These are phyloP conservation scores for Brachionus koreanus DNA, from an alignment of 1,140 invertebrate genomes.

Conservation along the genomic window DNA sequence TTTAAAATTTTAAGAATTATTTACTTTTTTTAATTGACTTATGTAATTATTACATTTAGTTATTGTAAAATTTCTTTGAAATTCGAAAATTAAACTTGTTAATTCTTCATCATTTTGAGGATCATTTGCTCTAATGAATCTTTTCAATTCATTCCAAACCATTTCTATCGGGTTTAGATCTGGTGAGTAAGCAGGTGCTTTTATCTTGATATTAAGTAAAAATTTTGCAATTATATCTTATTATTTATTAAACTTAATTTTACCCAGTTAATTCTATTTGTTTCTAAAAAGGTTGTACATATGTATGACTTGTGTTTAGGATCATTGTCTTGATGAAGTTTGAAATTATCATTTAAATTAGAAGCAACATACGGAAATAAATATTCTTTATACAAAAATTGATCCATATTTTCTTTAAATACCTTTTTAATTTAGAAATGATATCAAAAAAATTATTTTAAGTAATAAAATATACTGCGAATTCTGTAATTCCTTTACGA, in stretches of 20 bases:
- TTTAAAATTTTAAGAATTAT: no score
- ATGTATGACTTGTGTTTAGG: neutral
- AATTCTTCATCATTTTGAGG: no score
- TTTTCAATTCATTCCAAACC: constrained; percentile 46
- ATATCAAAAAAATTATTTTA: no score
- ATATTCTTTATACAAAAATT: neutral
- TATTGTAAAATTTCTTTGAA: no score
- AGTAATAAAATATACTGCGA: no score
- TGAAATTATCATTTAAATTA: neutral
- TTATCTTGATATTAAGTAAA: neutral
- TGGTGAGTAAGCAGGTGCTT: constrained; percentile 45
- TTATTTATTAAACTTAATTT: no score
- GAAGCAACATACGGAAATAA: neutral
- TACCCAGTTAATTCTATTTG: neutral
- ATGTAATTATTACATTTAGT: no score
- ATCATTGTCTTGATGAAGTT: no score
- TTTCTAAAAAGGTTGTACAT: neutral
- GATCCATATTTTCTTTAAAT: neutral
- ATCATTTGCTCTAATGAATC: neutral
- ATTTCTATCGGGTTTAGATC: constrained; percentile 49
- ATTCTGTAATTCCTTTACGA: no score
- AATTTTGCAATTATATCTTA: neutral
- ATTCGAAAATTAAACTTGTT: no score
- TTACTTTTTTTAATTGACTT: no score
- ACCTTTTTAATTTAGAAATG: neutral